Base-by-base conservation (phyloP, 1,140 invertebrate species). In the Dreissena rostriformis region DNA sequence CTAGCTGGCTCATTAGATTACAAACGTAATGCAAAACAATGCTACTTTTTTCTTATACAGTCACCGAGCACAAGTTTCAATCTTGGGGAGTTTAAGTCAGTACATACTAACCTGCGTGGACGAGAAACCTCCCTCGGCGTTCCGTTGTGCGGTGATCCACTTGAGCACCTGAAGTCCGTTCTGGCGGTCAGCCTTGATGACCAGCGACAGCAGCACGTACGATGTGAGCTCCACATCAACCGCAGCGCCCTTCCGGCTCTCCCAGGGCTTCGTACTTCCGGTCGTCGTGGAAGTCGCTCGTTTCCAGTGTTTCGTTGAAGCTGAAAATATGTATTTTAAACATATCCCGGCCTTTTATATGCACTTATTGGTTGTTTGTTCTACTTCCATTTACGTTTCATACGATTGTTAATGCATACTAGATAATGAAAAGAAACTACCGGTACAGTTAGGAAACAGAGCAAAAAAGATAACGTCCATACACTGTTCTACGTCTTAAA, bases 201-300 rank as follows among this genome's bases (percentile, higher is more conserved):
- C 82, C 94, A 11, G 96, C 7, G 96, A 95, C 53, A 97, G 91
- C 52, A 97, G 93, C 0, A 95, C 97, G 93, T 98, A 98, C 0
- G 97, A 95, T 0, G 97, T 97, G 91, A 97, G 97, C 92, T 97
- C 96, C 28, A 98, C 95, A 87, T 97, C 96, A 8, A 96, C 94
- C 15, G 96, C 96, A 70, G 95, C 95, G 29, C 75, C 77, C 15
- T 74, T 77, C 22, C 74, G 57, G 17, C 28, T 65, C 65, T 68
- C 11, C 73, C 75, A 84, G 17, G 73, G 74, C 65, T 71, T 77
- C 11, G 10, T 24, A 39, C 26, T 28, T 26, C 17, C 29, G 26
- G 14, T 77, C 2, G 19, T 51, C 15, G 22, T n/a, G 0, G 14
- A n/a, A 39, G 8, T 39, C 22, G 53, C 65, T 53, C 77, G 76